Evolutionary conservation across 2,797 vertebrate genomes (phyloP), one percentile per base, ranked within the genome.

Genomic region (Enteromius paludinosus): DNA sequence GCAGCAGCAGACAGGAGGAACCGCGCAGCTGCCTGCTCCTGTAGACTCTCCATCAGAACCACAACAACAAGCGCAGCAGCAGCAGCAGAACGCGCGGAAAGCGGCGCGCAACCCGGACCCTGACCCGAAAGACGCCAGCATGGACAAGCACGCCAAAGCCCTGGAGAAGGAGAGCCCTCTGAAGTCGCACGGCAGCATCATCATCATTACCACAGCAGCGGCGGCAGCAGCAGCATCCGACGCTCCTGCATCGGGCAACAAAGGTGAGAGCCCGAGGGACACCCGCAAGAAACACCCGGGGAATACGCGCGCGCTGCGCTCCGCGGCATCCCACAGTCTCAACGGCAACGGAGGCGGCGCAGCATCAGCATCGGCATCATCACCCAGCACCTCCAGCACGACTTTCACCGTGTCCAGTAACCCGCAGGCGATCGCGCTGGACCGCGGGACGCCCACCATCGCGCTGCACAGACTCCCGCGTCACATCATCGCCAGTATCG

Each of bases 401-500:
- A 93, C 94, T 25, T 93, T 91, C 82, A 94, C 90, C n/a, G 41
- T 93, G 15, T 88, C 93, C 91, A 88, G 86, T 88, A 90, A 4
- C 14, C 87, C 88, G 0, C 90, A 93, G 49, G 91, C 92, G 12
- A 91, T 93, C 2, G 88, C 93, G 35, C 88, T 94, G 9, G 94
- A 95, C 86, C 86, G 93, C 49, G 93, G 93, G 59, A 94, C 94
- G 23, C 94, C 94, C 5, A 95, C 93, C 59, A 94, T 95, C n/a
- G 91, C 94, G 20, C 73, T 95, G 86, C 94, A 93, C 3, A 91
- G 94, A 91, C 94, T 95, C 17, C 94, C 95, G 10, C 93, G 82
- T 86, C 95, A 95, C 23, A 94, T 95, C 47, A 92, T 95, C 25
- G 94, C 94, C 66, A 94, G 92, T 87, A 95, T 95, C 65, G 92